phyloP scores from a whole-genome alignment of 2,888 invertebrate species.

The Lasioglossum figueresi region DNA sequence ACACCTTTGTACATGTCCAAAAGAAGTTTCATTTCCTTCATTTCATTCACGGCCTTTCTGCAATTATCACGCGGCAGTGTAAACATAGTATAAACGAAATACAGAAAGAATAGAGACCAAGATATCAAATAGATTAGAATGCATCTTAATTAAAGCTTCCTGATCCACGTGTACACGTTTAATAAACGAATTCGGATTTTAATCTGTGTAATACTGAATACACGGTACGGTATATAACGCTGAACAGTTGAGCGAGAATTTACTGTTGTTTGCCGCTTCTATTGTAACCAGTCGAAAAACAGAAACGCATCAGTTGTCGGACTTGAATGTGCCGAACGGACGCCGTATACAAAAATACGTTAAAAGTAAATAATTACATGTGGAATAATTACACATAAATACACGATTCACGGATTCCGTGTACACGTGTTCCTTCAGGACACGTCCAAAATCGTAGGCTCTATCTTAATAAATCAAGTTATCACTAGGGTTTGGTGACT shows the following conservation, averaged over 20 bases:
- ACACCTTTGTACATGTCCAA: slow-evolving; percentile 99
- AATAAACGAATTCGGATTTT: neutral
- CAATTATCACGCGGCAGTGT: slow-evolving; percentile 44
- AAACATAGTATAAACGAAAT: slow-evolving; percentile 16
- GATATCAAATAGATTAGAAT: neutral
- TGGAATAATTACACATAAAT: neutral
- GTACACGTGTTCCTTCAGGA: neutral
- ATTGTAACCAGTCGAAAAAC: neutral
- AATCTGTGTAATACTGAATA: neutral
- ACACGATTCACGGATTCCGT: neutral
- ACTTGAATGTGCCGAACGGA: neutral
- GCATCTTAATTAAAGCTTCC: neutral
- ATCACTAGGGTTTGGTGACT: neutral
- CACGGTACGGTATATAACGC: no score
- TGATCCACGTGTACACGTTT: neutral
- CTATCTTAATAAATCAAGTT: neutral
- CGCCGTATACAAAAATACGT: neutral
- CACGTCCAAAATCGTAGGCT: neutral
- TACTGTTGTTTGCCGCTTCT: no score
- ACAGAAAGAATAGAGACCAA: slow-evolving; percentile 10
- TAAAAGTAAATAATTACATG: neutral
- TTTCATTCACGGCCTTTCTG: slow-evolving; percentile 96
- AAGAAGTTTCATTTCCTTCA: slow-evolving; percentile 96
- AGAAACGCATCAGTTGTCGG: neutral
- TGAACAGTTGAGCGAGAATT: no score